Evolutionary conservation across 2,113 vertebrate genomes (phyloP).

Genomic region (Periophthalmodon schlosseri): DNA sequence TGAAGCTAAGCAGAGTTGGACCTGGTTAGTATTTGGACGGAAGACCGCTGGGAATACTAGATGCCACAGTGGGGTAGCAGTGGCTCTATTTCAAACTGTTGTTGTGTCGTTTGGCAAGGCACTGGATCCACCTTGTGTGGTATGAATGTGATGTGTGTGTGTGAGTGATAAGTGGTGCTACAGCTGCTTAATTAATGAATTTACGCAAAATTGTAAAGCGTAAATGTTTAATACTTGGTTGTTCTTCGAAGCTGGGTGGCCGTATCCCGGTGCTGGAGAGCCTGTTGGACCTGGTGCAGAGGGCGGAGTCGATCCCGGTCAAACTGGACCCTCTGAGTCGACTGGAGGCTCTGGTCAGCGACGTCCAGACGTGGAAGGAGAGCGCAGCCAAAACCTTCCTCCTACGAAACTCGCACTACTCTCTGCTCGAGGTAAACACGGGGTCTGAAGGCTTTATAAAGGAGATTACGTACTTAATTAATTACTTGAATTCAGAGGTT

Average conservation of each 20-base stretch:
- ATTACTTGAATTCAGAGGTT: no score
- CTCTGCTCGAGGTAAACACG: slow-evolving; percentile 87
- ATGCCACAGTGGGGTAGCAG: no score
- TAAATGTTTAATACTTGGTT: slow-evolving; percentile 12
- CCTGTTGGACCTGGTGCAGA: slow-evolving; percentile 85
- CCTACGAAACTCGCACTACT: slow-evolving; percentile 84
- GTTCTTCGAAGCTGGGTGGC: slow-evolving; percentile 80
- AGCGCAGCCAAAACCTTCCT: slow-evolving; percentile 91
- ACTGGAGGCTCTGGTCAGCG: slow-evolving; percentile 85
- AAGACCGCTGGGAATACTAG: no score
- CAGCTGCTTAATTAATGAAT: no score
- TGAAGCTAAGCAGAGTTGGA: no score
- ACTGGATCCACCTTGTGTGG: no score
- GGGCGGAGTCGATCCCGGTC: slow-evolving; percentile 87
- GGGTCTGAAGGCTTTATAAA: neutral
- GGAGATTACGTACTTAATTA: neutral
- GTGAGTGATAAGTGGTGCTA: no score
- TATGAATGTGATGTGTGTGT: no score
- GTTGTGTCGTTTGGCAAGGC: no score
- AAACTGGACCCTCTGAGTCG: slow-evolving; percentile 84
- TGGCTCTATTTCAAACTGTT: no score
- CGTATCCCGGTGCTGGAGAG: slow-evolving; percentile 89
- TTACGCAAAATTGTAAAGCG: no score
- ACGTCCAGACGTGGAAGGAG: slow-evolving; percentile 92
- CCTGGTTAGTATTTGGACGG: no score